Conservation (phyloP, 1,140 invertebrate genomes). For the Andrena cerasifolii region DNA sequence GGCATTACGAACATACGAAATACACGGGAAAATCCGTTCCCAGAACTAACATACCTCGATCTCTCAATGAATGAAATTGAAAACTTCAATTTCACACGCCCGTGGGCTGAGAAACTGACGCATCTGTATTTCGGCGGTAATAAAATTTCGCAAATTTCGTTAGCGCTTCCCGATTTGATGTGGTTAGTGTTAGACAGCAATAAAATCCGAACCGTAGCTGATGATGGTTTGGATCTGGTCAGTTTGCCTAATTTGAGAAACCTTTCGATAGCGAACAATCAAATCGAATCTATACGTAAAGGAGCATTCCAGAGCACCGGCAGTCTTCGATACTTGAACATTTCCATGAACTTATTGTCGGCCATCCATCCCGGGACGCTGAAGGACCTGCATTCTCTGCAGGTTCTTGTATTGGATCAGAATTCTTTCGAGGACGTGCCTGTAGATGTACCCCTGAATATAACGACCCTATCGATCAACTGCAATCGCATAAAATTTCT, state of each 20-base stretch:
- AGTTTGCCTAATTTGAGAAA: background rate
- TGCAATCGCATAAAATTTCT: background rate
- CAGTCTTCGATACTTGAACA: background rate
- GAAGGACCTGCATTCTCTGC: background rate
- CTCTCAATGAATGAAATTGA: background rate
- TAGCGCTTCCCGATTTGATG: background rate
- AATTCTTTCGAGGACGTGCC: background rate
- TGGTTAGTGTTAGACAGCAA: background rate
- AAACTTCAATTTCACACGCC: background rate
- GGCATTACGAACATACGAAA: accelerated
- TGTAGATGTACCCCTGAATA: accelerated
- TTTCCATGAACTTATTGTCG: background rate
- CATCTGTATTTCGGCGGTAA: background rate
- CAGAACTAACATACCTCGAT: constrained; percentile 35
- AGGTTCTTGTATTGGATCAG: background rate
- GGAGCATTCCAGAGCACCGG: accelerated
- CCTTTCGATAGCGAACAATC: background rate
- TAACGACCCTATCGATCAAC: background rate
- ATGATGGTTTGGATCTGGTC: background rate
- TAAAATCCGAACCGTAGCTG: accelerated
- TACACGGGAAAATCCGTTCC: background rate
- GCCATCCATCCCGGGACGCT: background rate
- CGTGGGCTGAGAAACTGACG: background rate
- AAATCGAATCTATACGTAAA: background rate
- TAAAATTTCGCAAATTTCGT: accelerated